Conservation (phyloP, 2,797 vertebrate species). For the Muscicapa striata region DNA sequence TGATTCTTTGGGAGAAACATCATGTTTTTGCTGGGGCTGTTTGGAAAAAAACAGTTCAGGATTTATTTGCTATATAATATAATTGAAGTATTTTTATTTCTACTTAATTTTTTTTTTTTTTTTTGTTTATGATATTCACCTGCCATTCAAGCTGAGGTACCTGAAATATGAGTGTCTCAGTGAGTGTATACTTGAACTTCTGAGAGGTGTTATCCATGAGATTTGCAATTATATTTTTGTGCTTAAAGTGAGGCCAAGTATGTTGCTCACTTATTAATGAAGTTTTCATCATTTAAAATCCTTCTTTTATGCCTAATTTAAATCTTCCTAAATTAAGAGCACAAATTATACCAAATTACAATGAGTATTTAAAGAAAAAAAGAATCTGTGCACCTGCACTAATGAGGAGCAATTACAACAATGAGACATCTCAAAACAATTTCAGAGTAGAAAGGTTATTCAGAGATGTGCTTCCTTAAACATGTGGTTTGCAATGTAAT, state of each 20-base stretch:
- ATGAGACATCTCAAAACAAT: slow-evolving; percentile 57
- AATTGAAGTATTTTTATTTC: not conserved
- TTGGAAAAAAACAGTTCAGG: not conserved
- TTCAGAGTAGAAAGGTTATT: slow-evolving; percentile 42
- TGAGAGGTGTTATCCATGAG: not conserved
- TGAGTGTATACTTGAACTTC: slow-evolving; percentile 45
- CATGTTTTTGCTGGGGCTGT: slow-evolving; percentile 55
- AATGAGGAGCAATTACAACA: slow-evolving; percentile 56
- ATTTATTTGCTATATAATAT: not conserved
- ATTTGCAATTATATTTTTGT: not conserved
- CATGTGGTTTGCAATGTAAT: slow-evolving; percentile 29
- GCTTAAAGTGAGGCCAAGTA: slow-evolving; percentile 17
- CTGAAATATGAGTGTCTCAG: not conserved
- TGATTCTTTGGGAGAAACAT: slow-evolving; percentile 73
- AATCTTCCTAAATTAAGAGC: slow-evolving; percentile 44
- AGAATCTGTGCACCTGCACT: slow-evolving; percentile 51
- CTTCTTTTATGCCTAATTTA: slow-evolving; percentile 48
- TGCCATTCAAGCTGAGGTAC: not conserved
- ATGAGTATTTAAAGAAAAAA: slow-evolving; percentile 47
- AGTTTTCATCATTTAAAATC: not conserved
- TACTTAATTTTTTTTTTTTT: not conserved
- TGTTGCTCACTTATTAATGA: slow-evolving; percentile 35
- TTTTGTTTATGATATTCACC: not conserved
- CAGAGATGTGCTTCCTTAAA: slow-evolving; percentile 34
- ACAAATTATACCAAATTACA: slow-evolving; percentile 49